Conservation (phyloP, 2,113 vertebrate species). For the Calidris pygmaea region DNA sequence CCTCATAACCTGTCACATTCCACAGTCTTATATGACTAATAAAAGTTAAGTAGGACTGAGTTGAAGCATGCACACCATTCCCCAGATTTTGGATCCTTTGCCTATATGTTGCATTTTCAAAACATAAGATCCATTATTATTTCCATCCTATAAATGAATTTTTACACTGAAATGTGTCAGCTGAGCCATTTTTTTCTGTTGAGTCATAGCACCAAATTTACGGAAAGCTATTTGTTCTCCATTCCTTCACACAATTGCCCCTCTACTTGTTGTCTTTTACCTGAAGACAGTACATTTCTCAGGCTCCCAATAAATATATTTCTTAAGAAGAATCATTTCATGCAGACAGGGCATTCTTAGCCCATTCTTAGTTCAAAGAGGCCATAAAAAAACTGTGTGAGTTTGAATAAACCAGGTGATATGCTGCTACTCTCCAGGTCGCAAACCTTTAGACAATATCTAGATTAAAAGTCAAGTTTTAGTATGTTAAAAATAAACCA, state of each 20-base stretch:
- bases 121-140: background rate
- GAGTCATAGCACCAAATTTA: background rate
- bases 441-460: background rate
- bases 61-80: background rate
- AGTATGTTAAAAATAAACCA: background rate
- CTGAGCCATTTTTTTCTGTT: background rate
- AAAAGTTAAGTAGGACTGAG: background rate
- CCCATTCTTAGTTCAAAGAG: background rate
- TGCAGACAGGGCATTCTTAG: background rate
- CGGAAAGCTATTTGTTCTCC: background rate
- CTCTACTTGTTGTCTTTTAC: background rate
- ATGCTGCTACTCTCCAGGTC: background rate
- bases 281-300: background rate
- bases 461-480: background rate
- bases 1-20: background rate
- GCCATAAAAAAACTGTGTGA: background rate
- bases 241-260: background rate
- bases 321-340: background rate
- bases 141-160: background rate
- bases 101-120: background rate
- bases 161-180: background rate
- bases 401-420: background rate
- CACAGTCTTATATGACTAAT: background rate
- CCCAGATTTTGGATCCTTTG: background rate
- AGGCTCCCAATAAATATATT: background rate